phyloP scores from a whole-genome alignment of 2,888 invertebrate genomes.

The Heliconius ethilla region DNA sequence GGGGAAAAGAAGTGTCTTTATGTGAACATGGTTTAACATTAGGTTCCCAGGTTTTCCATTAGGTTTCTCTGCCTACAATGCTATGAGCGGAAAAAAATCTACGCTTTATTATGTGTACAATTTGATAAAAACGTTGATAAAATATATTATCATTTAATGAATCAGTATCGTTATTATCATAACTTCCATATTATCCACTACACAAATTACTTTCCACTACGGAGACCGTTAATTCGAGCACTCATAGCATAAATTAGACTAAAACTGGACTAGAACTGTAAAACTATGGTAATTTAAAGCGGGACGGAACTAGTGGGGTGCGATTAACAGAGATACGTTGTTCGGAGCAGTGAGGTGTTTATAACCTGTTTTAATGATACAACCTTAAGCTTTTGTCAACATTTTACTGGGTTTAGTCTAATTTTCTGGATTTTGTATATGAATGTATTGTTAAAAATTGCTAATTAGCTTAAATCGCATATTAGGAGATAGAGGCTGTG shows the following conservation, averaged over 20 bases:
- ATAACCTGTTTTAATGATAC: slow-evolving; percentile 23
- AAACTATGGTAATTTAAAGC: slow-evolving; percentile 44
- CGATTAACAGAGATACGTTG: slow-evolving; percentile 42
- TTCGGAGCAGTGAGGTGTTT: slow-evolving; percentile 32
- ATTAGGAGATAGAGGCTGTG: background rate
- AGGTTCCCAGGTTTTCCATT: too few species aligned
- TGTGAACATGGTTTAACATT: too few species aligned
- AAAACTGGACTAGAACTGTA: slow-evolving; percentile 42
- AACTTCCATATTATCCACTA: slow-evolving; percentile 15
- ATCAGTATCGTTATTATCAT: slow-evolving; percentile 10
- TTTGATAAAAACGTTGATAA: background rate
- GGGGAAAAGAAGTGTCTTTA: too few species aligned
- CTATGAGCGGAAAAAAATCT: too few species aligned
- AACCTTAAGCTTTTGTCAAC: slow-evolving; percentile 3
- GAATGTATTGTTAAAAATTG: background rate
- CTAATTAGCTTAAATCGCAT: background rate
- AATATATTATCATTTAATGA: slow-evolving; percentile 18
- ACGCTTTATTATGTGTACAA: background rate
- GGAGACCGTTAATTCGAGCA: slow-evolving; percentile 42
- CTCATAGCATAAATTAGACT: slow-evolving; percentile 42
- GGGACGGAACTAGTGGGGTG: slow-evolving; percentile 38
- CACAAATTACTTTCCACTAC: slow-evolving; percentile 39
- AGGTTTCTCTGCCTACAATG: too few species aligned
- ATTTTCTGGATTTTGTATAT: background rate
- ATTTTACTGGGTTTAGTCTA: background rate